Evolutionary conservation across 2,113 vertebrate genomes (phyloP).

Genomic region (Nicator chloris): DNA sequence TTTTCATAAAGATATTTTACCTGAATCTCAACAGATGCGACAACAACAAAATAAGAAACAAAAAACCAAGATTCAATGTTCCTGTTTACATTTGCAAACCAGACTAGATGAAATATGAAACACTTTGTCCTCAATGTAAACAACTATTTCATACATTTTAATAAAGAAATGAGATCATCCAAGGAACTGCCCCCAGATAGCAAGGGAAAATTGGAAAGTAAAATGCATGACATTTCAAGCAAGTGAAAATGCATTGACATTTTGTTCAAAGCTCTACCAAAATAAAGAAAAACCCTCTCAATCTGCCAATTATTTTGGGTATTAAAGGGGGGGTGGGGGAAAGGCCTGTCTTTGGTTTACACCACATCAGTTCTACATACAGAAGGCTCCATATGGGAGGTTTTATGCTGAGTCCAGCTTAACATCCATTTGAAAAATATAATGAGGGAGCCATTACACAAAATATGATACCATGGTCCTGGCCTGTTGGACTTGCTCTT

Average conservation of each 20-base stretch:
- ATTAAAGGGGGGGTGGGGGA: not conserved
- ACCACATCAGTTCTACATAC: not conserved
- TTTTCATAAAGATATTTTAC: not conserved
- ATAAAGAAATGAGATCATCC: not conserved
- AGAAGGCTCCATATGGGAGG: not conserved
- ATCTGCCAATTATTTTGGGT: not conserved
- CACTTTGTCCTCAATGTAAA: not conserved
- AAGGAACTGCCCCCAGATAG: not conserved
- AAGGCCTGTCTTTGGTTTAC: not conserved
- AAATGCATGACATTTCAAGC: not conserved
- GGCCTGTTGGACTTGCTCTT: not conserved
- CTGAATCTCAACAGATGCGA: not conserved
- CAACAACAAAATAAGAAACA: not conserved
- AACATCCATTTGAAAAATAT: not conserved
- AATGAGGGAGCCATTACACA: not conserved
- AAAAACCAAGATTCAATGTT: not conserved
- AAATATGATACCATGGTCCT: not conserved
- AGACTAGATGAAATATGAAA: not conserved
- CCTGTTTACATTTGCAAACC: not conserved
- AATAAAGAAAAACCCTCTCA: not conserved
- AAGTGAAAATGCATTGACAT: constrained; percentile 13
- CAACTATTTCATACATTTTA: constrained; percentile 5
- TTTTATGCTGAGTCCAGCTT: not conserved
- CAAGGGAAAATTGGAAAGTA: not conserved
- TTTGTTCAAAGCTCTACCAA: not conserved